phyloP scores from a whole-genome alignment of 2,113 vertebrate genomes.

The Clarias magur region DNA sequence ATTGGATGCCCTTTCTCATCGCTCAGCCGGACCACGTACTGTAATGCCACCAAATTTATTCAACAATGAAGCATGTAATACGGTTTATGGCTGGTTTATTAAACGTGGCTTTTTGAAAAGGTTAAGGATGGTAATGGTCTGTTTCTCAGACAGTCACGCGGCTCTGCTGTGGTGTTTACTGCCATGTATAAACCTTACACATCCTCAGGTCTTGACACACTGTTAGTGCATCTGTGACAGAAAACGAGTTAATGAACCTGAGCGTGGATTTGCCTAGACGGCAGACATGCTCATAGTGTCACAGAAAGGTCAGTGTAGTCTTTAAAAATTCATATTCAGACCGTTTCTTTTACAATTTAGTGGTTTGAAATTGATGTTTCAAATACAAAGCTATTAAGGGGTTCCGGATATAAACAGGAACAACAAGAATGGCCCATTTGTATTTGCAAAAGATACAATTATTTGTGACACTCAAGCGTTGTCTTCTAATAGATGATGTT shows the following conservation, averaged over 20 bases:
- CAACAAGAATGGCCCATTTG: not conserved
- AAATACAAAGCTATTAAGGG: not conserved
- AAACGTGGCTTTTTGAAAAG: constrained; percentile 34
- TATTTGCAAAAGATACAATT: not conserved
- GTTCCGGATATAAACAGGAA: not conserved
- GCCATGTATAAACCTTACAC: not conserved
- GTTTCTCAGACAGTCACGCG: constrained; percentile 23
- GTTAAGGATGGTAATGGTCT: constrained; percentile 36
- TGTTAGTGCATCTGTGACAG: not conserved
- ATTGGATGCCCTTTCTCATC: constrained; percentile 39
- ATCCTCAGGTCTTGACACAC: not conserved
- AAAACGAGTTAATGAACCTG: not conserved
- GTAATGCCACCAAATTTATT: constrained; percentile 25
- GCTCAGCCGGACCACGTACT: constrained; percentile 20
- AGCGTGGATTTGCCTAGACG: not conserved
- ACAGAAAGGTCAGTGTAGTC: not conserved
- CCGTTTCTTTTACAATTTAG: not conserved
- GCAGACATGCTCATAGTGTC: not conserved
- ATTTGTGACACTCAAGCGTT: not conserved
- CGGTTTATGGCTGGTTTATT: constrained; percentile 39
- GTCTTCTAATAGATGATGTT: not conserved
- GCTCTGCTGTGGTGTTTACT: constrained; percentile 28
- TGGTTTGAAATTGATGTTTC: not conserved
- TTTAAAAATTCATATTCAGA: not conserved
- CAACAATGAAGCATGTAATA: constrained; percentile 39